Percentiles rank a stretch among this genome's conserved stretches.
Evolutionary conservation across 2,113 vertebrate species (phyloP).

Genomic region (Neofelis nebulosa): DNA sequence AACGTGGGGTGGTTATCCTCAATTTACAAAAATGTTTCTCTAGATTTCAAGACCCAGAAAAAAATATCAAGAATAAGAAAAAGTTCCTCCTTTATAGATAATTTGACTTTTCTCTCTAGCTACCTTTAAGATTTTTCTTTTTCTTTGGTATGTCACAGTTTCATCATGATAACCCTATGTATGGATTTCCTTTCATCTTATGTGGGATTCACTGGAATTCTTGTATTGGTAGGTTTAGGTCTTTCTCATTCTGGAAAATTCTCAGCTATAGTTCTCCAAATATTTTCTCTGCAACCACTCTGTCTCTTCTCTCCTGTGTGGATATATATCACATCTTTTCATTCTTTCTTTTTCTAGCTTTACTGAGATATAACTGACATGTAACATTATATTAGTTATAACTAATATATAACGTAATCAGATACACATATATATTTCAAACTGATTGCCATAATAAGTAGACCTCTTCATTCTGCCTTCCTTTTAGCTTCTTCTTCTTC

Average conservation of each 20-base stretch:
- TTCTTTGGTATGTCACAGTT: not conserved
- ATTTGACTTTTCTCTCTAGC: not conserved
- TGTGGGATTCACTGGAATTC: not conserved
- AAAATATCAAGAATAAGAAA: not conserved
- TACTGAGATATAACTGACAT: not conserved
- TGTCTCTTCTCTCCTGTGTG: not conserved
- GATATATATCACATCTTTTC: not conserved
- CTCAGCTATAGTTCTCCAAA: not conserved
- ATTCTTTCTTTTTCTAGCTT: not conserved
- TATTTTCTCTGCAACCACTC: not conserved
- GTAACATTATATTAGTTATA: not conserved
- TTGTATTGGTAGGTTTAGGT: not conserved
- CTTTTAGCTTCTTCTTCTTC: not conserved
- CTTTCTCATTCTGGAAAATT: not conserved
- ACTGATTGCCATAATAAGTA: not conserved
- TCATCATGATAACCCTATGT: not conserved
- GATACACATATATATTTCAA: not conserved
- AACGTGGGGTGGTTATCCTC: not conserved
- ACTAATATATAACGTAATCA: not conserved
- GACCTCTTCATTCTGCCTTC: not conserved
- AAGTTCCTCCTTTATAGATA: not conserved
- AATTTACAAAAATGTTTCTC: not conserved
- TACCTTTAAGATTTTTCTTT: not conserved
- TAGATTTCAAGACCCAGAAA: not conserved
- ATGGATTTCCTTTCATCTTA: not conserved